These are phyloP conservation scores for Lasioglossum pauxillum DNA, from an alignment of 2,888 invertebrate genomes.

Conservation along the genomic window DNA sequence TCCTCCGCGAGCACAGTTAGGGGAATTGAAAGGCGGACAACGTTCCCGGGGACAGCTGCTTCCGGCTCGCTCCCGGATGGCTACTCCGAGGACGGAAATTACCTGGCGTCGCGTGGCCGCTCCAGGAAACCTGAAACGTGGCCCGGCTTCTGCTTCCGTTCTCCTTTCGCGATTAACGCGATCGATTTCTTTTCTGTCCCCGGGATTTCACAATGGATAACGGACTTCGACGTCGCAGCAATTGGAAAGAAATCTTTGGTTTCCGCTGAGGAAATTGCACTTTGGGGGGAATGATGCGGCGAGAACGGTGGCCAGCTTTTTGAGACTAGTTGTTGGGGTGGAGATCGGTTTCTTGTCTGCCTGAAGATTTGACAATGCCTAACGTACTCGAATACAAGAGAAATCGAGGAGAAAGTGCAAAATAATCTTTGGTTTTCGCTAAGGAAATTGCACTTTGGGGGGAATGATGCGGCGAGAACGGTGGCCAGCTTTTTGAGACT, in stretches of 20 bases:
- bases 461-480: too few relatives aligned
- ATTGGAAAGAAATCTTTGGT: background rate
- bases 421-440: too few relatives aligned
- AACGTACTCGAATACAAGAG: too few relatives aligned
- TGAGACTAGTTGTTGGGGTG: background rate
- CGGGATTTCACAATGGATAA: background rate
- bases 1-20: background rate
- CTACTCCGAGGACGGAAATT: constrained; percentile 54
- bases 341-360: too few relatives aligned
- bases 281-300: background rate
- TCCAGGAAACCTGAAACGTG: constrained; percentile 28
- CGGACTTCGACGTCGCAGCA: background rate
- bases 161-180: background rate
- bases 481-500: too few relatives aligned
- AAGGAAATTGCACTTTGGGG: too few relatives aligned
- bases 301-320: background rate
- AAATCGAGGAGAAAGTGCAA: too few relatives aligned
- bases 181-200: background rate
- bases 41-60: constrained; percentile 37
- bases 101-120: constrained; percentile 44
- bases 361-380: too few relatives aligned
- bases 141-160: background rate
- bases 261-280: background rate
- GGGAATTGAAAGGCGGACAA: constrained; percentile 20
- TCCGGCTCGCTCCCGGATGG: constrained; percentile 32